These are phyloP conservation scores for Eidolon dupreanum DNA, from an alignment of 2,797 vertebrate genomes.

Conservation along the genomic window DNA sequence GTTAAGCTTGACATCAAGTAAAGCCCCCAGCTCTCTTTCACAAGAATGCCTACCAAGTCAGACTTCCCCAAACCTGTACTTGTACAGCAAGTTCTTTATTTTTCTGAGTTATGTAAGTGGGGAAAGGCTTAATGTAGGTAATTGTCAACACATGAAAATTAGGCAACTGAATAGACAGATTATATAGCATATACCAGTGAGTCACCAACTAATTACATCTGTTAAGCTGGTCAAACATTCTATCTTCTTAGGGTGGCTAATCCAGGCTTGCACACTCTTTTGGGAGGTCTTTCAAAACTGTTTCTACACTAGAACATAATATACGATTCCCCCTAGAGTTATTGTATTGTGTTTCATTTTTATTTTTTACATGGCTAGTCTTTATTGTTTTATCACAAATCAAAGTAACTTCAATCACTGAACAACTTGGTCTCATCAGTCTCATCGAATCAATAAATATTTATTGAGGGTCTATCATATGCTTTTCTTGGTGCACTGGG, in stretches of 20 bases:
- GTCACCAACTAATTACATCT: constrained; percentile 15
- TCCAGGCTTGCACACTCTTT: background rate
- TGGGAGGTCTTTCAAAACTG: background rate
- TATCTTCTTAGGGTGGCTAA: constrained; percentile 16
- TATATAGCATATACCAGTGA: background rate
- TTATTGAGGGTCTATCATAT: background rate
- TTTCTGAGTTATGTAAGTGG: constrained; percentile 59
- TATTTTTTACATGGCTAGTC: background rate
- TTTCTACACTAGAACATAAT: background rate
- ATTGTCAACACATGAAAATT: constrained; percentile 59
- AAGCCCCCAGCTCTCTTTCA: constrained; percentile 9
- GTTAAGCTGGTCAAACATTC: background rate
- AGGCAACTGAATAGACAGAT: constrained; percentile 55
- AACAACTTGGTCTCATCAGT: background rate
- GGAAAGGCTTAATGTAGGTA: constrained; percentile 61
- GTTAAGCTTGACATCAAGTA: background rate
- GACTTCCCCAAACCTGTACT: constrained; percentile 48
- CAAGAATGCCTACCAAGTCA: constrained; percentile 8
- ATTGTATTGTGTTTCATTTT: background rate
- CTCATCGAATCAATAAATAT: background rate
- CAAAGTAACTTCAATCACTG: background rate
- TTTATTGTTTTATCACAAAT: background rate
- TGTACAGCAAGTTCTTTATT: constrained; percentile 61
- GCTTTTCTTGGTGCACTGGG: background rate
- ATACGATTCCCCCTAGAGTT: background rate